phyloP scores from a whole-genome alignment of 2,888 invertebrate species.

The Ectemnius lituratus region DNA sequence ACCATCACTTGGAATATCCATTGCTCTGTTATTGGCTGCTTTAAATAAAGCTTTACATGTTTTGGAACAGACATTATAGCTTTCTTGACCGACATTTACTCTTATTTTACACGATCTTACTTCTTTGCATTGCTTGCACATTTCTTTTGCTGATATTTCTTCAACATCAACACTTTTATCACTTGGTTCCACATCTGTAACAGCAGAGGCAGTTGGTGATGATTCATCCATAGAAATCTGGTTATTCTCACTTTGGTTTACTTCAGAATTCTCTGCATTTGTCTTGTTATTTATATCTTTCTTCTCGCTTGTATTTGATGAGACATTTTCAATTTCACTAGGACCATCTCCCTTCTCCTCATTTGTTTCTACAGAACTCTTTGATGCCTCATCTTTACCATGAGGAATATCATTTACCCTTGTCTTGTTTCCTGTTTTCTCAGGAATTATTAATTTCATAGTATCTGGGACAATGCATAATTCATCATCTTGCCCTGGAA shows the following conservation, averaged over 20 bases:
- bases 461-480: slow-evolving; percentile 76
- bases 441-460: slow-evolving; percentile 69
- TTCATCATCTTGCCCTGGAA: slow-evolving; percentile 75
- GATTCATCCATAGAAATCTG: slow-evolving; percentile 26
- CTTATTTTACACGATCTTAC: slow-evolving; percentile 70
- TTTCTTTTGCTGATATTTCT: slow-evolving; percentile 66
- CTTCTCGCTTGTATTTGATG: slow-evolving; percentile 31
- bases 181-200: slow-evolving; percentile 79
- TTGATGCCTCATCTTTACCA: background rate
- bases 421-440: slow-evolving; percentile 37
- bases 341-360: background rate
- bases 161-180: slow-evolving; percentile 70
- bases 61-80: slow-evolving; percentile 72
- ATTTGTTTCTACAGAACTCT: background rate
- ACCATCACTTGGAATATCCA: slow-evolving; percentile 74
- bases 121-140: slow-evolving; percentile 73
- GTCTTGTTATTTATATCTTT: slow-evolving; percentile 42
- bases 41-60: slow-evolving; percentile 70
- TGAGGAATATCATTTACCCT: background rate
- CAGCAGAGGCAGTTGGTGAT: slow-evolving; percentile 48
- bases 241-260: slow-evolving; percentile 23
- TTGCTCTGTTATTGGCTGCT: slow-evolving; percentile 69
- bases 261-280: slow-evolving; percentile 5
- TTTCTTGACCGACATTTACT: slow-evolving; percentile 79
- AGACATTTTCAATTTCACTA: background rate